Base-by-base conservation (phyloP, 2,888 invertebrate genomes). In the Halictus ligatus region DNA sequence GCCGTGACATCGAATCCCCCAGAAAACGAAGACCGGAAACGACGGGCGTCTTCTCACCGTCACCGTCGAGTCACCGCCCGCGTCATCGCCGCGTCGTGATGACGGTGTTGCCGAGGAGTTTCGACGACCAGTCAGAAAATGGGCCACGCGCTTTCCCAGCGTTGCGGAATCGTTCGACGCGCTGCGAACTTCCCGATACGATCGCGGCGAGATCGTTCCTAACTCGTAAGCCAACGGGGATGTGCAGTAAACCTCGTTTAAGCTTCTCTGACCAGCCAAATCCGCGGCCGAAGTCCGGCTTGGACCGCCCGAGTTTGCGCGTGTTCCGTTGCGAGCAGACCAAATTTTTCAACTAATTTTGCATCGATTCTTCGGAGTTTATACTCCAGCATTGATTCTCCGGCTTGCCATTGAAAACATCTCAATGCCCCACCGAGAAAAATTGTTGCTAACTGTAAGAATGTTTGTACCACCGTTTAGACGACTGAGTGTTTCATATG, bases 231-330 rank as follows among this genome's bases (percentile, higher is more conserved):
- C 60, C 79, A 35, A 13, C 54, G 25, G 15, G n/a, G 48, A 71
- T 8, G 48, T 8, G 48, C 72, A 21, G 72, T 80, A 84, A 80
- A 84, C 80, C 80, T 75, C 54, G 75, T 80, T 86, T 84, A 75
- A 84, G 85, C 80, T 72, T 69, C 80, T 71, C 71, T 67, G 54
- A 72, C 77, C 73, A 75, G 73, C 58, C 46, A 75, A 83, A 83
- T 80, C 80, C 84, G 12, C 67, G 72, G 71, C 75, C 72, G 75
- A 67, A 80, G 75, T 84, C 58, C 46, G 21, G 50, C 29, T 75
- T 83, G 72, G 54, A 35, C 54, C 64, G 0, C 21, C 71, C 78
- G 78, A 15, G 72, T 72, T 60, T 74, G 18, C n/a, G 21, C 69
- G 50, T 18, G 48, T 58, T 29, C 58, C 64, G 43, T 54, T 54